Base-by-base conservation (phyloP, 2,888 invertebrate genomes). In the Palloptera scutellata region DNA sequence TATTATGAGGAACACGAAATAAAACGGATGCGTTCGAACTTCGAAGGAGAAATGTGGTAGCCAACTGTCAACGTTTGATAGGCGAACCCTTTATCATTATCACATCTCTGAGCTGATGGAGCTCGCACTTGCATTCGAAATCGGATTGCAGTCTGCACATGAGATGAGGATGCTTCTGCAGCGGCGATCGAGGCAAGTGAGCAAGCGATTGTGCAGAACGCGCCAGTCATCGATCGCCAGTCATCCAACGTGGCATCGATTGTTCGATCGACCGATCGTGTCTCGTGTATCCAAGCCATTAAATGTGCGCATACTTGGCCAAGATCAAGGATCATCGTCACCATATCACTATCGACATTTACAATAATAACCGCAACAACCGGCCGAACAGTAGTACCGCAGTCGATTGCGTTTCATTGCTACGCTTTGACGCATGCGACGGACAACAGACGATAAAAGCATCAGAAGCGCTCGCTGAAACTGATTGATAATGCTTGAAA, bases 21-120 rank as follows among this genome's bases (percentile, higher is more conserved):
- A 17, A 45, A 53, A 45, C 58, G 55, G 58, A 54, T 55, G 61
- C 53, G 51, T 30, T 40, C 53, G 51, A 51, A 51, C n/a, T 15
- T 64, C 61, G 62, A 61, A 52, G 60, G 58, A 52, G 61, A 70
- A 68, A 60, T 64, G 68, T 70, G 64, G 69, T 69, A 71, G 69
- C 69, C 55, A 55, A 61, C 71, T 74, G 73, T 71, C 74, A 73
- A 70, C 71, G 69, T 69, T 73, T 73, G 73, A 73, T 73, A 73
- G 72, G 71, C 71, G 64, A 64, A 64, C 61, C 55, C 70, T 72
- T 74, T 74, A 74, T 74, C 74, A 70, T 67, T 64, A 70, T 67
- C 69, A 67, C 66, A 64, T 69, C 70, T 65, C 59, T 68, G 65
- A 68, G 61, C 61, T 69, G 67, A 70, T 71, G 67, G 69, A 63